Conservation (phyloP, 2,888 invertebrate genomes). For the Pelosia muscerda region DNA sequence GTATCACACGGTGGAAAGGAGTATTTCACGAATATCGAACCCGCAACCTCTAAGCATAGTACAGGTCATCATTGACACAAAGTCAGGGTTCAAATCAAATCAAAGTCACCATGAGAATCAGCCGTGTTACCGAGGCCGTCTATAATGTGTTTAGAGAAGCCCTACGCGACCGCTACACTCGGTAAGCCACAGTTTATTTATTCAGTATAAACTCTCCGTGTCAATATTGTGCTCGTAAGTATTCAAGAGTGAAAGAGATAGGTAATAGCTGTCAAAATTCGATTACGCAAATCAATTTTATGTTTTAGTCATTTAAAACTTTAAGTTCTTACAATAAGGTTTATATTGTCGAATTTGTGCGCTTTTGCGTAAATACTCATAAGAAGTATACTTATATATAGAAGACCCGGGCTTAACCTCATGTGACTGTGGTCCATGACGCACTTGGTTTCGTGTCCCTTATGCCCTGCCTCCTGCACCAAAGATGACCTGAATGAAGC, state of each 20-base stretch:
- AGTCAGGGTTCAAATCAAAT: conserved; percentile 34
- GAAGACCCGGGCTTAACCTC: too few species aligned
- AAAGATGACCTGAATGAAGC: too few species aligned
- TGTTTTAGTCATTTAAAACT: too few species aligned
- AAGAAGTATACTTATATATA: too few species aligned
- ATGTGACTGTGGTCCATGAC: too few species aligned
- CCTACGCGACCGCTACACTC: conserved; percentile 45
- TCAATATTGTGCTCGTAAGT: conserved; percentile 1
- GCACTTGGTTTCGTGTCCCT: too few species aligned
- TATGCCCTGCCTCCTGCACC: too few species aligned
- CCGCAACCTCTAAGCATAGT: neutral
- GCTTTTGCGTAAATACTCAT: too few species aligned
- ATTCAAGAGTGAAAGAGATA: conserved; percentile 4
- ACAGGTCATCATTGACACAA: neutral
- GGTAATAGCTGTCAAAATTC: neutral
- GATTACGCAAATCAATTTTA: too few species aligned
- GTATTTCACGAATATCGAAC: neutral
- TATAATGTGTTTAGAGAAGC: conserved; percentile 72
- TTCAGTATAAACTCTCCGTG: conserved; percentile 3
- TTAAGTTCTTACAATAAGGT: too few species aligned
- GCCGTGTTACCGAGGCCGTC: conserved; percentile 60
- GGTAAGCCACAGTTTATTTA: conserved; percentile 60
- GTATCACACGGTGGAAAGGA: too few species aligned
- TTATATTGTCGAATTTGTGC: too few species aligned
- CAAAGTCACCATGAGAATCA: conserved; percentile 48